These are phyloP conservation scores for Ciconia maguari DNA, from an alignment of 2,113 vertebrate genomes.

Conservation along the genomic window DNA sequence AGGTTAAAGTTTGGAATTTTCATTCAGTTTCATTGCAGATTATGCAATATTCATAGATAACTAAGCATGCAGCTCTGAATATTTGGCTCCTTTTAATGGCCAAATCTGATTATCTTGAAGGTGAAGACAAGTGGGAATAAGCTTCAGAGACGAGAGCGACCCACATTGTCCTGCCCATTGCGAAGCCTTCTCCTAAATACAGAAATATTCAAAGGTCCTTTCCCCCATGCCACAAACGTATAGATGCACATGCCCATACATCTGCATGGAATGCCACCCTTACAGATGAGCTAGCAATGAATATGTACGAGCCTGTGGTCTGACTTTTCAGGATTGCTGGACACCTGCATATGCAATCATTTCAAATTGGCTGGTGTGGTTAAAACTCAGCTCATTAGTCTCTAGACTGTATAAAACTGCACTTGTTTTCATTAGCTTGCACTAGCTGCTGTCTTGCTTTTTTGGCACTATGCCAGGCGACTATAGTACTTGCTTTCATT, in stretches of 20 bases:
- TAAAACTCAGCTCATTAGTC: not conserved
- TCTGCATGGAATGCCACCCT: not conserved
- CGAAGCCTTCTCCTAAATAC: not conserved
- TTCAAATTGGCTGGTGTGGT: not conserved
- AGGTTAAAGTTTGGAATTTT: not conserved
- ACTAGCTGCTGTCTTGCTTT: not conserved
- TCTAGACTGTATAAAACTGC: not conserved
- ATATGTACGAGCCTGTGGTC: rapidly evolving
- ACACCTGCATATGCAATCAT: not conserved
- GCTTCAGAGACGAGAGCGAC: not conserved
- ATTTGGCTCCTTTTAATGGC: not conserved
- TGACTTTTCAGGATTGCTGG: not conserved
- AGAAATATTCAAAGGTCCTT: not conserved
- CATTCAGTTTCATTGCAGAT: not conserved
- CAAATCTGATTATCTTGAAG: not conserved
- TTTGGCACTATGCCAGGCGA: not conserved
- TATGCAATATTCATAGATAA: not conserved
- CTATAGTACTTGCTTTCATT: not conserved
- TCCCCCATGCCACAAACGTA: not conserved
- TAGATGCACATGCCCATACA: not conserved
- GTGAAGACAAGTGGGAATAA: not conserved
- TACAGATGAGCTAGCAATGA: not conserved
- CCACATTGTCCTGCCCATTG: not conserved
- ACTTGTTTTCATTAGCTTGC: not conserved
- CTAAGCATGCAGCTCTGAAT: not conserved